Evolutionary conservation across 2,888 invertebrate genomes (phyloP), one percentile per base, ranked within the genome.

Genomic region (Peribatodes rhomboidaria): DNA sequence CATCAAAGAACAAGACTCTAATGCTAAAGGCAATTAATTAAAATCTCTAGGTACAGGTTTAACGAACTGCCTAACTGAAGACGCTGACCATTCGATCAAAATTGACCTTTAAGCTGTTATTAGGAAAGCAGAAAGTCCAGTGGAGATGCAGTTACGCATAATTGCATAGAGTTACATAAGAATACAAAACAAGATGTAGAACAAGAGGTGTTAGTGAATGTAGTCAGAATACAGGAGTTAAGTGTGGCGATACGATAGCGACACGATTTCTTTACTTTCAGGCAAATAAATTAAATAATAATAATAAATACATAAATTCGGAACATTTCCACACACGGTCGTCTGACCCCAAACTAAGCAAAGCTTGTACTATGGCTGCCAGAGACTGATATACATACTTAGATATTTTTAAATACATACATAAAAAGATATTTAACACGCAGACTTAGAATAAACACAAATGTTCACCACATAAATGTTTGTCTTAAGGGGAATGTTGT

Each of bases 101-200:
- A 52, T 6, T 46, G 16, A 46, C 33, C 31, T 41, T 14, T 50
- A 50, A 50, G 0, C 0, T 1, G 2, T 42, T 33, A 10, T 0
- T 6, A 22, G 56, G 67, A 72, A 65, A 69, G 73, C 53, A 35
- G 57, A 76, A 44, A 77, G 41, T 77, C 27, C 68, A 46, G 62
- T 67, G 20, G 37, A 59, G 58, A 41, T 67, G 35, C 66, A 47
- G 71, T 72, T 68, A 66, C 61, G 69, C 69, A 72, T 68, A 76
- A 79, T 77, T 77, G 76, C 77, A 73, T 61, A 71, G 67, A 73
- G 75, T 81, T 82, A 75, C 74, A 73, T 77, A 80, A 81, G 73
- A 75, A 61, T 58, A 76, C 64, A 76, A 81, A 81, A 81, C 68
- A 74, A 77, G 69, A 70, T 61, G 57, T 55, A 73, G 71, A 75